Percentiles rank a stretch among this genome's conserved stretches.
Evolutionary conservation across 2,113 vertebrate species (phyloP).

Genomic region (Ameiurus melas): DNA sequence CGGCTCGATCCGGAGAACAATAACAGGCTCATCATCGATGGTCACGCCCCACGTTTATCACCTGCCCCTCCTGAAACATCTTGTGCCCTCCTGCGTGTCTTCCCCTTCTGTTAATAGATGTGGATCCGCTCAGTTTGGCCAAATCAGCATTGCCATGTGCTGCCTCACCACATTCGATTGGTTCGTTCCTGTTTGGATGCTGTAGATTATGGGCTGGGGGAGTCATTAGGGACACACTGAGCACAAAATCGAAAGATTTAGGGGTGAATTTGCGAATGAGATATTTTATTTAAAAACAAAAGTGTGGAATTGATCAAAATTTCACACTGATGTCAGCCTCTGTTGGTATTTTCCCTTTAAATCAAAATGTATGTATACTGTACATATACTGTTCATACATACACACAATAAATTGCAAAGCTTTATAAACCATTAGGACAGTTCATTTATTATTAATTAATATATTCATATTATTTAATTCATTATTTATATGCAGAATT

Average conservation of each 20-base stretch:
- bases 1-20: conserved; percentile 73
- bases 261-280: neutral
- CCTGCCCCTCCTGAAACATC: conserved; percentile 42
- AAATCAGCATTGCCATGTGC: conserved; percentile 57
- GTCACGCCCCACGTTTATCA: conserved; percentile 73
- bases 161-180: conserved; percentile 55
- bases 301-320: neutral
- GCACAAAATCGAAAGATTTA: conserved; percentile 38
- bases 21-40: conserved; percentile 72
- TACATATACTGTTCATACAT: neutral
- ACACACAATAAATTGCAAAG: neutral
- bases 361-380: neutral
- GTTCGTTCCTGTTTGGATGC: conserved; percentile 65
- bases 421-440: neutral
- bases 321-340: neutral
- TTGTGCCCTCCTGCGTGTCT: conserved; percentile 33
- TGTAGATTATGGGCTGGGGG: conserved; percentile 67
- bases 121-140: conserved; percentile 64
- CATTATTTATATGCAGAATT: neutral
- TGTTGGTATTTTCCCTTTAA: neutral
- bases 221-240: conserved; percentile 32
- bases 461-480: neutral
- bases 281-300: neutral
- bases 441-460: neutral
- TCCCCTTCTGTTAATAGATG: conserved; percentile 68